Evolutionary conservation across 53 echinoderm and acorn worm species (phyloP), one percentile per base, ranked within the genome.

Genomic region (Hippasteria phrygiana): DNA sequence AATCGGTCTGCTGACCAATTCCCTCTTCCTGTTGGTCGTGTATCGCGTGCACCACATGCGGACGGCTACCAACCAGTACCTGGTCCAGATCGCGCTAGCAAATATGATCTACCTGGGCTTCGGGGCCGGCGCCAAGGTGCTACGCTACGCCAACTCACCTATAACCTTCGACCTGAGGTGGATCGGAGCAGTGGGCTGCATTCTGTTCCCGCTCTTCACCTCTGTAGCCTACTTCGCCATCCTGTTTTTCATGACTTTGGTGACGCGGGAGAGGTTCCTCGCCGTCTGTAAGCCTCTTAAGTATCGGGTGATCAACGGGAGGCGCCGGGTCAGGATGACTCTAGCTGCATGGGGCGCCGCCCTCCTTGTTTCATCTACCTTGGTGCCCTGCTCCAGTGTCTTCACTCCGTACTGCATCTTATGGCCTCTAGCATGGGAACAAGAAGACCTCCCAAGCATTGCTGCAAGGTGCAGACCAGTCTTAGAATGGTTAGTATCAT

Each of bases 21-120:
- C 73, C 3, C 56, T 92, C 48, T 96, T 96, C 73, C 48, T 96
- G 3, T 88, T 54, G 62, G 94, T 94, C 59, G 92, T 96, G 28
- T 31, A 43, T 37, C 92, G 93, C 11, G 69, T 96, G 7, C 92
- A 54, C 12, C 76, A 91, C 2, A 96, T 96, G 96, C 91, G 93
- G 10, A 96, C 96, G n/a, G 91, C 94, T 28, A 96, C 93, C 36
- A 96, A 96, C 85, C 83, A 90, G 53, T 96, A 96, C 83, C 89
- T 96, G 72, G 88, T 92, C 36, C 94, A 96, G 43, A 80, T 96
- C 20, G 96, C 96, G 43, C 11, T 96, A 4, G 72, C 92, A 4
- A 94, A 96, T 45, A 92, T 92, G 54, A 50, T 75, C 31, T 96
- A 90, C 75, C 62, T 96, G 16, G 54, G 76, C 42, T 84, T 88